Conservation (phyloP, 2,113 vertebrate species). For the Caretta caretta region DNA sequence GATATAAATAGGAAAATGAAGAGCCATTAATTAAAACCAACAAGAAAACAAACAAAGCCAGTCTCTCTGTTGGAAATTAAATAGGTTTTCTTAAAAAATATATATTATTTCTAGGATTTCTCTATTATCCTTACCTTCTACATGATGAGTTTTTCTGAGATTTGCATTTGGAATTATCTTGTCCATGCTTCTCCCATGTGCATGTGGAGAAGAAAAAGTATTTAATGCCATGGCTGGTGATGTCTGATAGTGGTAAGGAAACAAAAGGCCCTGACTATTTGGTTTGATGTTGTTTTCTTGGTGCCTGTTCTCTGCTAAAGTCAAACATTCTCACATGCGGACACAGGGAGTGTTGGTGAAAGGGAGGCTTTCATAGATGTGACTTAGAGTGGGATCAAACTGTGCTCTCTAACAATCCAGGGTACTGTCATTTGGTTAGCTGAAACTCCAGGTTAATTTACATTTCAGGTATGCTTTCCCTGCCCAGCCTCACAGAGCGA, state of each 20-base stretch:
- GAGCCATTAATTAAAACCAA: conserved; percentile 12
- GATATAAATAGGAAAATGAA: not conserved
- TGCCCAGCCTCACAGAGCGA: not conserved
- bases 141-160: not conserved
- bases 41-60: not conserved
- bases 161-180: conserved; percentile 59
- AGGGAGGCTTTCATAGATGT: not conserved
- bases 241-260: conserved; percentile 32
- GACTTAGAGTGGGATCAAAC: not conserved
- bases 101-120: conserved; percentile 37
- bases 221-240: conserved; percentile 45
- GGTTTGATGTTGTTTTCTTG: conserved; percentile 38
- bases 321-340: conserved; percentile 4
- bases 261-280: conserved; percentile 42
- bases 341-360: not conserved
- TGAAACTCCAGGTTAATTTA: not conserved
- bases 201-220: conserved; percentile 29
- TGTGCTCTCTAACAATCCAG: conserved; percentile 6
- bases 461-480: not conserved
- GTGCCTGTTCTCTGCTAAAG: not conserved
- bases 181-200: conserved; percentile 28
- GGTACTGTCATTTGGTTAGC: not conserved
- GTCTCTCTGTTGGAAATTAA: not conserved
- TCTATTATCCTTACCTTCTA: conserved; percentile 21
- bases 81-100: not conserved